Conservation (phyloP, 2,888 invertebrate genomes). For the Cerastis leucographa region DNA sequence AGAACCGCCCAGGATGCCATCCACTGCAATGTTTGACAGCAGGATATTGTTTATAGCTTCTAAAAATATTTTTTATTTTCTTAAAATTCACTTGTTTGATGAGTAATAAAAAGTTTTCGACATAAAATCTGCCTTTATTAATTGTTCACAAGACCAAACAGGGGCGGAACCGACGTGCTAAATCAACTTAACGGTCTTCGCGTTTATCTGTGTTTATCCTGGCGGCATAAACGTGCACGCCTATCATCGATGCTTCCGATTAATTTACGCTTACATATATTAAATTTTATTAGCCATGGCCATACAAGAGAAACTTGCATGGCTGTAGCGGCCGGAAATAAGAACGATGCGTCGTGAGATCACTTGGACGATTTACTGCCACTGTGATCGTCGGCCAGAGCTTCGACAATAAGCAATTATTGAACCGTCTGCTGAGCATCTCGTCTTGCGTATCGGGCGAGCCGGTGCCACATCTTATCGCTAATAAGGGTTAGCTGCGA, state of each 20-base stretch:
- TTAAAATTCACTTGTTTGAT: neutral
- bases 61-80: neutral
- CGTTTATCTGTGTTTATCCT: slow-evolving; percentile 84
- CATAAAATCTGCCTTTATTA: slow-evolving; percentile 24
- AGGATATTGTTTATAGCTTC: neutral
- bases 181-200: slow-evolving; percentile 81
- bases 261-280: slow-evolving; percentile 78
- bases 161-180: slow-evolving; percentile 78
- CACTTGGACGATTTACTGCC: slow-evolving; percentile 74
- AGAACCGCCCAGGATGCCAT: slow-evolving; percentile 62
- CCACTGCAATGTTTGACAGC: slow-evolving; percentile 45
- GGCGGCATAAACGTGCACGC: slow-evolving; percentile 80
- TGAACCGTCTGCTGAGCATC: slow-evolving; percentile 75
- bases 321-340: slow-evolving; percentile 73
- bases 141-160: slow-evolving; percentile 51
- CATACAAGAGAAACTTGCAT: slow-evolving; percentile 71
- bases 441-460: slow-evolving; percentile 81
- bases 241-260: slow-evolving; percentile 84
- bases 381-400: slow-evolving; percentile 78
- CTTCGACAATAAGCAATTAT: slow-evolving; percentile 87
- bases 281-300: slow-evolving; percentile 75
- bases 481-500: slow-evolving; percentile 80
- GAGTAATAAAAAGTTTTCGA: neutral
- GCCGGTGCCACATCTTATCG: slow-evolving; percentile 80
- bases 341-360: slow-evolving; percentile 80